These are phyloP conservation scores for Nemapogon koenigi DNA, from an alignment of 2,888 invertebrate species.

Conservation along the genomic window DNA sequence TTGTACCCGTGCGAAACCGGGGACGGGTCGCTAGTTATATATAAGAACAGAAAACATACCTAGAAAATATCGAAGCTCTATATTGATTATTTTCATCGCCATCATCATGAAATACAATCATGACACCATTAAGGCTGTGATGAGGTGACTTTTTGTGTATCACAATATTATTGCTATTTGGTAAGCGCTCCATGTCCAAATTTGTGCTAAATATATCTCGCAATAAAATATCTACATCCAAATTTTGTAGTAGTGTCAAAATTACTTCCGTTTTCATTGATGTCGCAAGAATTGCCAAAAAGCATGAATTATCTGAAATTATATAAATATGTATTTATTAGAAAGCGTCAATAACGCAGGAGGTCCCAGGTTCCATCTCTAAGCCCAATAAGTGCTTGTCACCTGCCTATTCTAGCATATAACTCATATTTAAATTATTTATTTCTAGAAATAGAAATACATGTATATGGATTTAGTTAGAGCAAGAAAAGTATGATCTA, in stretches of 20 bases:
- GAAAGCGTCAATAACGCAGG: too few species aligned
- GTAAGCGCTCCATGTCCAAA: conserved; percentile 32
- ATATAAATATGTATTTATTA: too few species aligned
- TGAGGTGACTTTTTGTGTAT: conserved; percentile 34
- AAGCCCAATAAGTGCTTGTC: too few species aligned
- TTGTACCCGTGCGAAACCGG: too few species aligned
- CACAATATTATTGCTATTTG: conserved; percentile 22
- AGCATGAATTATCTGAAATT: conserved; percentile 26
- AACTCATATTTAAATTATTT: too few species aligned
- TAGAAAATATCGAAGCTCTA: conserved; percentile 28
- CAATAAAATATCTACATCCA: conserved; percentile 17
- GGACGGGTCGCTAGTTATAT: too few species aligned
- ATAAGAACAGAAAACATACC: conserved; percentile 30
- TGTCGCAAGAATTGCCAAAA: conserved; percentile 33
- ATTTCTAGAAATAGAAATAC: too few species aligned
- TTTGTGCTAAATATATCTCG: conserved; percentile 27
- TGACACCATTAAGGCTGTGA: conserved; percentile 35
- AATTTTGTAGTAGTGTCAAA: conserved; percentile 26
- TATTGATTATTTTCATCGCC: conserved; percentile 13
- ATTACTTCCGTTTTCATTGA: conserved; percentile 29
- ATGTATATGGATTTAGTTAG: too few species aligned
- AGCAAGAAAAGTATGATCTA: too few species aligned
- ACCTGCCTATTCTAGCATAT: too few species aligned
- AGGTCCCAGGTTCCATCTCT: too few species aligned
- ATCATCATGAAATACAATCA: conserved; percentile 26